Evolutionary conservation across 2,888 invertebrate species (phyloP), one percentile per base, ranked within the genome.

Genomic region (Caenorhabditis drosophilae): DNA sequence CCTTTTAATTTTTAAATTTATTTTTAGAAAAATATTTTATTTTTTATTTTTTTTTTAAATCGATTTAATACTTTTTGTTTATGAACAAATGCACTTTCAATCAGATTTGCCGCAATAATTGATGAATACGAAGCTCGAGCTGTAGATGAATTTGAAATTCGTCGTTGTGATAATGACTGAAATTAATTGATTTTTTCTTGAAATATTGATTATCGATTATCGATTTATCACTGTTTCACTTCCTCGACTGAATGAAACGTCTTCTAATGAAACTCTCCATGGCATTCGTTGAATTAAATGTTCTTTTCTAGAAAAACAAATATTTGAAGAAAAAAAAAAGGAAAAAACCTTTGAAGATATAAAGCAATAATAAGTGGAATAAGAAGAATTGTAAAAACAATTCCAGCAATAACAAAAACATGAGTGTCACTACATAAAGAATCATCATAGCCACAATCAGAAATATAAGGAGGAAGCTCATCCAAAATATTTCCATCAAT

Each of bases 221-320:
- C 40, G 31, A n/a, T n/a, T n/a, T n/a, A n/a, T n/a, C 18, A 26
- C 35, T 52, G 20, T 31, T 4, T 47, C 47, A 22, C 20, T 35
- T 20, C 22, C 48, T 22, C 68, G 51, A 31, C 49, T 48, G 44
- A 67, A 70, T 1, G 51, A 25, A 7, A 75, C 55, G 0, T 56
- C 34, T 23, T 73, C 73, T 15, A 67, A 44, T 2, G 62, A 57
- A 31, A 75, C 62, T 48, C 75, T 54, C 75, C 75, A 75, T 0
- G 73, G 67, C 75, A 75, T 75, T 44, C 62, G 42, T 20, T 67
- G 59, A 9, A 75, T 60, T 31, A 70, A 50, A 42, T 66, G 69
- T 42, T 73, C 72, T 47, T 73, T 75, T 35, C 75, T 18, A 53
- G n/a, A n/a, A n/a, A n/a, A n/a, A n/a, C n/a, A n/a, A n/a, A n/a